Conservation (phyloP, 2,113 vertebrate genomes). For the Thymallus thymallus region DNA sequence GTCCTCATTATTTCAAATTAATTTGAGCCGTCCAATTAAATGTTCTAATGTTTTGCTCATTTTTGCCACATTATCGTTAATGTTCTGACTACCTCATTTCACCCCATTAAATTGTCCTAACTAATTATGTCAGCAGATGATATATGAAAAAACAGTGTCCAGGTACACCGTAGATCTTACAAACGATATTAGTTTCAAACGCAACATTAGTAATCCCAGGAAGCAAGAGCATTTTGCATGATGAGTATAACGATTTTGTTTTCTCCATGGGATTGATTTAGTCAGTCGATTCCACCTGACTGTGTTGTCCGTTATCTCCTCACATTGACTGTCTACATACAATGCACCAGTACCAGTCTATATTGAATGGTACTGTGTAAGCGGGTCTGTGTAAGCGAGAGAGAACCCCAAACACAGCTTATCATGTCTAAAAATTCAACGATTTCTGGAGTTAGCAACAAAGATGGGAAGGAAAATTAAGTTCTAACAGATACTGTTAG, state of each 20-base stretch:
- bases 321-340: neutral
- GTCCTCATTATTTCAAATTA: constrained; percentile 64
- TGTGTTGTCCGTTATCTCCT: neutral
- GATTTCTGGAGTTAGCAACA: constrained; percentile 29
- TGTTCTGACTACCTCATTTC: constrained; percentile 49
- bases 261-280: too few relatives aligned
- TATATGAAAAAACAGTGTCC: constrained; percentile 20
- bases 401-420: constrained; percentile 14
- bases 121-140: constrained; percentile 34
- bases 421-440: too few relatives aligned
- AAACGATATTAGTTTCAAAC: neutral
- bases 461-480: constrained; percentile 12
- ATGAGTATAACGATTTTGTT: constrained; percentile 56
- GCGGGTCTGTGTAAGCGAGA: constrained; percentile 22
- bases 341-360: neutral
- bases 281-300: neutral
- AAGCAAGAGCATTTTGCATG: constrained; percentile 82
- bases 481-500: constrained; percentile 44
- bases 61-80: constrained; percentile 33
- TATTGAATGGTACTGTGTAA: neutral
- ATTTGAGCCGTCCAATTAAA: constrained; percentile 51
- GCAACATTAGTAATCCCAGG: constrained; percentile 17
- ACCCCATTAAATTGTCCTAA: constrained; percentile 47
- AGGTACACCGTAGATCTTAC: neutral
- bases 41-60: constrained; percentile 36